A percentile compares a stretch with the other conserved stretches of the same genome.
phyloP scores from a whole-genome alignment of 2,888 invertebrate genomes.

The Hipparchia semele region DNA sequence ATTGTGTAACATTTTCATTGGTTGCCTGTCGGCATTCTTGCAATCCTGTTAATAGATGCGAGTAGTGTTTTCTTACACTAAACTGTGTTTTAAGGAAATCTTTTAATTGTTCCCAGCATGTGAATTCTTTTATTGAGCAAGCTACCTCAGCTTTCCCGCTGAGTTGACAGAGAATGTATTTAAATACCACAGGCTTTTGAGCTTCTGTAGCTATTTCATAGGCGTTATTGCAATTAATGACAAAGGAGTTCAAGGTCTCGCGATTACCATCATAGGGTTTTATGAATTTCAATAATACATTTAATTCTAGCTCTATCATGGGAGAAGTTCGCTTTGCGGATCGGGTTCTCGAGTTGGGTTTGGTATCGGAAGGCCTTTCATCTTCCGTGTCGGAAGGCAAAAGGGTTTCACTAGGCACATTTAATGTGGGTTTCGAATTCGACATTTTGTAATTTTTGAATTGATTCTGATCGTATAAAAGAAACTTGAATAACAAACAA shows the following conservation, averaged over 20 bases:
- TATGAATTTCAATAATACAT: no score
- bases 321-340: no score
- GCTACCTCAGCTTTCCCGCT: conserved; percentile 44
- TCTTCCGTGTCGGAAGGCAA: no score
- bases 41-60: conserved; percentile 43
- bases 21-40: conserved; percentile 37
- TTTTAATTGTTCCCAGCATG: conserved; percentile 42
- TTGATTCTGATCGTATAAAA: no score
- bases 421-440: no score
- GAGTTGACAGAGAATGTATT: conserved; percentile 44
- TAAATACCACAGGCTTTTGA: conserved; percentile 41
- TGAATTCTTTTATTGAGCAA: conserved; percentile 46
- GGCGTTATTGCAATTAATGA: conserved; percentile 44
- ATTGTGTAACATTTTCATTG: conserved; percentile 43
- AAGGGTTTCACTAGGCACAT: no score
- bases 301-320: neutral
- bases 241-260: conserved; percentile 42
- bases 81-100: conserved; percentile 47
- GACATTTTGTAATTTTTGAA: no score
- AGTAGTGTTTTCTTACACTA: conserved; percentile 44
- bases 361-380: no score
- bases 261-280: conserved; percentile 31
- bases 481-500: no score
- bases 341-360: no score
- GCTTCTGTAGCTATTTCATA: conserved; percentile 34